Evolutionary conservation across 2,888 invertebrate species (phyloP).

Genomic region (Polyommatus icarus): DNA sequence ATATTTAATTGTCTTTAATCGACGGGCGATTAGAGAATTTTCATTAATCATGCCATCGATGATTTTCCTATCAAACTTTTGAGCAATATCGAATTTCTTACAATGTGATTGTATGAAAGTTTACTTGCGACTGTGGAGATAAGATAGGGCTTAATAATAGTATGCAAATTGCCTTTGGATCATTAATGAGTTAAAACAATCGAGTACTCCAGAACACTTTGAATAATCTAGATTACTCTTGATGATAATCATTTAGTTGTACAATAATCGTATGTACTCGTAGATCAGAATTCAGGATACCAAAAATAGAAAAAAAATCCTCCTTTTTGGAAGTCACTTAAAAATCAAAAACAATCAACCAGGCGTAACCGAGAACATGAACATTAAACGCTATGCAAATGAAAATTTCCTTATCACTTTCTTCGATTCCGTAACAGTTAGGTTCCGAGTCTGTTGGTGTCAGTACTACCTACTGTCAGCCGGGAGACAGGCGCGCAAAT

Average conservation of each 20-base stretch:
- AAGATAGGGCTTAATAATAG: not conserved
- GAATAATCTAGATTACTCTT: not conserved
- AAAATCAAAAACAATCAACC: not conserved
- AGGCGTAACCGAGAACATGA: not conserved
- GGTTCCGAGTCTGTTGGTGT: constrained; percentile 31
- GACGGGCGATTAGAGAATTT: not conserved
- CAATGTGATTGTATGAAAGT: constrained; percentile 1
- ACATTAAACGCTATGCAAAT: constrained; percentile 22
- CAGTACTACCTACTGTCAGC: not conserved
- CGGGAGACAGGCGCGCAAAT: constrained; percentile 36
- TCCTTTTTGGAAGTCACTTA: not conserved
- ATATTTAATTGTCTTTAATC: constrained; percentile 29
- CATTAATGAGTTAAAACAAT: not conserved
- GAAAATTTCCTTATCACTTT: constrained; percentile 30
- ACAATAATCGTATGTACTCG: no score
- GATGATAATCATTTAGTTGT: not conserved
- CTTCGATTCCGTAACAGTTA: constrained; percentile 27
- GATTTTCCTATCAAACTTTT: constrained; percentile 14
- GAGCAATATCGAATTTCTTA: not conserved
- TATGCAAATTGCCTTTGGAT: not conserved
- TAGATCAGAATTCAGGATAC: not conserved
- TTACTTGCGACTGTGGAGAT: not conserved
- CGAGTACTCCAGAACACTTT: not conserved
- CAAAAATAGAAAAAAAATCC: no score
- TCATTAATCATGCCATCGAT: constrained; percentile 12